Percentiles rank a stretch among this genome's conserved stretches.
phyloP scores from a whole-genome alignment of 2,888 invertebrate genomes.

The Sarcophaga rosellei region DNA sequence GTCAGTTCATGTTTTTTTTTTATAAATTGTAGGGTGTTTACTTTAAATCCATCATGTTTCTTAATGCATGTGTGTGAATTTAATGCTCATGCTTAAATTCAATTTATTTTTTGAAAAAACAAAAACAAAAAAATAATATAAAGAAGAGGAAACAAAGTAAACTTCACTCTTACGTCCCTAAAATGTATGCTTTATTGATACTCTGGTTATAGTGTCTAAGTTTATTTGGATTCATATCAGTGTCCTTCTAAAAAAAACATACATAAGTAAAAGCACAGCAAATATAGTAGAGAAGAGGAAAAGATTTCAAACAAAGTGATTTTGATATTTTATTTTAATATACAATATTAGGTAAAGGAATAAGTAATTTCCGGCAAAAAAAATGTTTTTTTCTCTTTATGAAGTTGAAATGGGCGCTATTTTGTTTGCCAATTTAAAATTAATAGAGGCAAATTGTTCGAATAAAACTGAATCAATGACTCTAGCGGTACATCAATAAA shows the following conservation, averaged over 20 bases:
- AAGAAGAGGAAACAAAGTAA: no score
- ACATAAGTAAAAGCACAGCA: background rate
- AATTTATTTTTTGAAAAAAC: background rate
- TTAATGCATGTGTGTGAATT: background rate
- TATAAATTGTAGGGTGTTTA: background rate
- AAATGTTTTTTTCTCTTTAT: no score
- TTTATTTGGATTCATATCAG: constrained; percentile 14
- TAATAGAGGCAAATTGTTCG: no score
- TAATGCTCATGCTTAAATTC: background rate
- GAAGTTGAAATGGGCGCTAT: no score
- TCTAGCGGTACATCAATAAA: no score
- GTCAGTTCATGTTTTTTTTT: no score
- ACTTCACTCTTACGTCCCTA: background rate
- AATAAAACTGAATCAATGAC: no score
- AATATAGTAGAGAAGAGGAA: background rate
- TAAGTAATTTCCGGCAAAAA: background rate
- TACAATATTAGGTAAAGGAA: background rate
- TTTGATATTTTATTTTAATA: background rate
- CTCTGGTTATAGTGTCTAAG: background rate
- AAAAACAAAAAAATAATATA: background rate
- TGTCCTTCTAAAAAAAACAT: background rate
- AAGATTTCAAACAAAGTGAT: background rate
- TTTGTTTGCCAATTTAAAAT: no score
- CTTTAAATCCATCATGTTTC: background rate
- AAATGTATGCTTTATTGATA: background rate